These are phyloP conservation scores for Epinephelus awoara DNA, from an alignment of 2,797 vertebrate genomes.

Conservation along the genomic window DNA sequence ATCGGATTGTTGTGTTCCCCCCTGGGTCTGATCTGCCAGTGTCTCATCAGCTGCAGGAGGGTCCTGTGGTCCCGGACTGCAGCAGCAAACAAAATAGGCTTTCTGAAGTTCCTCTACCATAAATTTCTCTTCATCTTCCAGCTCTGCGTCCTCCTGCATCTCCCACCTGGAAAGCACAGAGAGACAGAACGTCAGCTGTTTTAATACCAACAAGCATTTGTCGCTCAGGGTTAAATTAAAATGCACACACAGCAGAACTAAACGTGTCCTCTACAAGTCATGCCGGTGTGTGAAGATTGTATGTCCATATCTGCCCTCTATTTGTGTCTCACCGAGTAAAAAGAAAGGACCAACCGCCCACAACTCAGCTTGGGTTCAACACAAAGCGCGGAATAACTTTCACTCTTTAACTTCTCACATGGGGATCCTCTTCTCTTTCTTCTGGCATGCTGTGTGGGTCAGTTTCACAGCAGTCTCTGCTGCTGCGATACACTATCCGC, in stretches of 20 bases:
- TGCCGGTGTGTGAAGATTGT: not conserved
- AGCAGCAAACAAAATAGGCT: slow-evolving; percentile 81
- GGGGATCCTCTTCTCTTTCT: slow-evolving; percentile 30
- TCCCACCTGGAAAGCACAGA: slow-evolving; percentile 92
- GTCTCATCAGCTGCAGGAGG: slow-evolving; percentile 67
- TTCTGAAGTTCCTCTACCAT: slow-evolving; percentile 90
- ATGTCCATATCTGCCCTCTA: not conserved
- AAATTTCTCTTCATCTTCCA: slow-evolving; percentile 90
- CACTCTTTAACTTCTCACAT: slow-evolving; percentile 41
- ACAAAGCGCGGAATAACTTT: slow-evolving; percentile 27
- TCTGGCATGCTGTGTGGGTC: slow-evolving; percentile 44
- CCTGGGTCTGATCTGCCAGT: slow-evolving; percentile 57
- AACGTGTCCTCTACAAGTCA: not conserved
- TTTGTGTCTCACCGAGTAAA: slow-evolving; percentile 2
- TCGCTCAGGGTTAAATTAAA: slow-evolving; percentile 34
- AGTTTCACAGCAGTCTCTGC: slow-evolving; percentile 34
- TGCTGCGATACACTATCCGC: slow-evolving; percentile 8
- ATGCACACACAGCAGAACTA: slow-evolving; percentile 15
- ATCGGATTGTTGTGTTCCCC: slow-evolving; percentile 68
- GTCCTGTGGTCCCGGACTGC: slow-evolving; percentile 64
- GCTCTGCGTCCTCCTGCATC: slow-evolving; percentile 89
- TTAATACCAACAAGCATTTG: slow-evolving; percentile 42
- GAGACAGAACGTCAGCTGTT: slow-evolving; percentile 43
- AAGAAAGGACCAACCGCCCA: not conserved
- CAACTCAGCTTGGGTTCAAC: slow-evolving; percentile 2